phyloP scores from a whole-genome alignment of 2,797 vertebrate genomes.

The Siniperca scherzeri region DNA sequence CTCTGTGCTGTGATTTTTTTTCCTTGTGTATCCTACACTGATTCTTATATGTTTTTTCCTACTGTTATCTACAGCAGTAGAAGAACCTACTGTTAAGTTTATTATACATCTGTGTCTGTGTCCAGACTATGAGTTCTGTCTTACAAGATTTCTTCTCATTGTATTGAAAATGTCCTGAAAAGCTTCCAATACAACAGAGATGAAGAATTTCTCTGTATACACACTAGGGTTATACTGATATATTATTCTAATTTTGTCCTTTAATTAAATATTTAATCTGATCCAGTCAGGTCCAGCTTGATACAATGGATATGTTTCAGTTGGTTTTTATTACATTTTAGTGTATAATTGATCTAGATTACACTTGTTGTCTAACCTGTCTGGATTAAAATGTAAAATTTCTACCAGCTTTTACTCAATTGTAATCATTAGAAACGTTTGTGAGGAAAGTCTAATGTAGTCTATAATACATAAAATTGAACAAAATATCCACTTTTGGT shows the following conservation, averaged over 20 bases:
- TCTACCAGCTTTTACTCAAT: conserved; percentile 1
- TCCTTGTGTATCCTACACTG: background rate
- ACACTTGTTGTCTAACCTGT: background rate
- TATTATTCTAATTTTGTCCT: conserved; percentile 5
- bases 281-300: background rate
- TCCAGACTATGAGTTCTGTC: background rate
- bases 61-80: background rate
- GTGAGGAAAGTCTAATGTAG: background rate
- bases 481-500: background rate
- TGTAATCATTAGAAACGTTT: background rate
- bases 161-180: background rate
- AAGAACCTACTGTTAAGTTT: background rate
- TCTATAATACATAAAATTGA: background rate
- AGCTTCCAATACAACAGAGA: background rate
- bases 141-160: background rate
- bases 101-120: background rate
- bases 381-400: background rate
- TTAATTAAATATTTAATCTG: conserved; percentile 13
- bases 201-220: background rate
- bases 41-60: too few species aligned
- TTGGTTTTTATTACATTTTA: conserved; percentile 1
- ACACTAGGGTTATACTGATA: background rate
- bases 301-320: background rate
- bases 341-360: background rate
- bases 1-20: background rate